phyloP scores from a whole-genome alignment of 1,140 invertebrate species.

The Drosophila asahinai region DNA sequence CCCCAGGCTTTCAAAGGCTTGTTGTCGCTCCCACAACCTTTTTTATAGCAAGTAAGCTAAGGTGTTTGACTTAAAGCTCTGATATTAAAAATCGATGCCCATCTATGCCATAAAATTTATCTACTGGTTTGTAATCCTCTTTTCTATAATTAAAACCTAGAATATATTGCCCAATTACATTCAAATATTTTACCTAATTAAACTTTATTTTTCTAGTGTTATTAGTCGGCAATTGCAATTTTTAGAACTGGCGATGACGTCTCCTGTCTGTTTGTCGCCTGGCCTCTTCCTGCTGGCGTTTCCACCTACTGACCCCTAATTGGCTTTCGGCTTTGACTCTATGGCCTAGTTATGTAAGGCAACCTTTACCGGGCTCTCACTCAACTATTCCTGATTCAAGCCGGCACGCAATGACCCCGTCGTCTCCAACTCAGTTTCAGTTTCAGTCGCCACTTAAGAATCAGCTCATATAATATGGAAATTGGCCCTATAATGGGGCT shows the following conservation, averaged over 20 bases:
- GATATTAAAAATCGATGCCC: neutral
- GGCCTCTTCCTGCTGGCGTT: constrained; percentile 1
- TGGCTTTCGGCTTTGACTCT: constrained; percentile 54
- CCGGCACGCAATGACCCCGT: constrained; percentile 27
- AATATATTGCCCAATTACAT: too few species aligned
- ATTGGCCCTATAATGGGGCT: constrained; percentile 37
- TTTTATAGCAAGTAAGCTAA: neutral
- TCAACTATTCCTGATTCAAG: constrained; percentile 15
- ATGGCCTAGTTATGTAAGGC: constrained; percentile 40
- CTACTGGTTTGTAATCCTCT: too few species aligned
- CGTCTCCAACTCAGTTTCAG: neutral
- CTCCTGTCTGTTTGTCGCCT: constrained; percentile 14
- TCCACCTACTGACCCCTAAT: constrained; percentile 58
- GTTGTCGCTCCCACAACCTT: neutral
- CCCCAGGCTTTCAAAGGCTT: neutral
- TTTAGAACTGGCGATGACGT: constrained; percentile 47
- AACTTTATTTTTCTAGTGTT: neutral
- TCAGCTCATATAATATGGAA: constrained; percentile 33
- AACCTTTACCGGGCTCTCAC: constrained; percentile 25
- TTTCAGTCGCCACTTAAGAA: constrained; percentile 1
- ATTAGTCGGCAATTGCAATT: constrained; percentile 19
- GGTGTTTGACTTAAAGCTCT: neutral
- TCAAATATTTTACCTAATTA: too few species aligned
- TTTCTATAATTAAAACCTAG: too few species aligned
- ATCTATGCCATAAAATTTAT: neutral